Conservation (phyloP, 1,140 invertebrate species). For the Drosophila bifasciata region DNA sequence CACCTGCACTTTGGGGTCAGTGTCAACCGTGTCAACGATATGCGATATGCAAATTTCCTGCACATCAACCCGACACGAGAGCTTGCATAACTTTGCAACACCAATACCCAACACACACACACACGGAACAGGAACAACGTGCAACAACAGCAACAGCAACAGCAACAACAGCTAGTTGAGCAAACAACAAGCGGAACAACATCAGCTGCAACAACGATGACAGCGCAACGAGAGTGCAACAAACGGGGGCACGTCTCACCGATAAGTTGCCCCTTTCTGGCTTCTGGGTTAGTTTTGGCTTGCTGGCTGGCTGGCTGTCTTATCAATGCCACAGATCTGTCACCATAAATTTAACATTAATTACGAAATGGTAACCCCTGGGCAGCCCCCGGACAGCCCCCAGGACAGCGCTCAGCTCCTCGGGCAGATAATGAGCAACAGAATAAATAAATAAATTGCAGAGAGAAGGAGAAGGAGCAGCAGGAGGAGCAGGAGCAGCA, state of each 20-base stretch:
- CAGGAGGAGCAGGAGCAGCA: too few species aligned
- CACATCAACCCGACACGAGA: slow-evolving; percentile 54
- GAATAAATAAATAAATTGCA: slow-evolving; percentile 59
- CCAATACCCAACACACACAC: slow-evolving; percentile 7
- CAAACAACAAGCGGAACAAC: slow-evolving; percentile 2
- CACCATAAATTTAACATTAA: slow-evolving; percentile 62
- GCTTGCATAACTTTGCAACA: slow-evolving; percentile 66
- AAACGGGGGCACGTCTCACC: slow-evolving; percentile 12
- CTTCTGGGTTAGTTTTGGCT: slow-evolving; percentile 16
- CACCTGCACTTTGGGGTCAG: slow-evolving; percentile 52
- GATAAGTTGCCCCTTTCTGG: slow-evolving; percentile 26
- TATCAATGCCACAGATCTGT: slow-evolving; percentile 56
- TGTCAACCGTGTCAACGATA: slow-evolving; percentile 73
- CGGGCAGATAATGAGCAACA: slow-evolving; percentile 49
- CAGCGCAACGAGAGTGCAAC: background rate
- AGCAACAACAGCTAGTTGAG: background rate
- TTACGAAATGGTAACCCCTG: slow-evolving; percentile 22
- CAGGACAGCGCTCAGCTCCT: background rate
- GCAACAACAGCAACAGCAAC: slow-evolving; percentile 23
- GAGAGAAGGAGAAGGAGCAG: background rate
- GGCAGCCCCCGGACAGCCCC: too few species aligned
- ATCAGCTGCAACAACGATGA: slow-evolving; percentile 37
- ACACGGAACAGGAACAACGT: slow-evolving; percentile 10
- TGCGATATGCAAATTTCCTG: slow-evolving; percentile 64
- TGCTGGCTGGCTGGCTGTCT: slow-evolving; percentile 14